Evolutionary conservation across 64 coral and sea anemone species (phyloP).

Genomic region (Catalaphyllia jardinei): DNA sequence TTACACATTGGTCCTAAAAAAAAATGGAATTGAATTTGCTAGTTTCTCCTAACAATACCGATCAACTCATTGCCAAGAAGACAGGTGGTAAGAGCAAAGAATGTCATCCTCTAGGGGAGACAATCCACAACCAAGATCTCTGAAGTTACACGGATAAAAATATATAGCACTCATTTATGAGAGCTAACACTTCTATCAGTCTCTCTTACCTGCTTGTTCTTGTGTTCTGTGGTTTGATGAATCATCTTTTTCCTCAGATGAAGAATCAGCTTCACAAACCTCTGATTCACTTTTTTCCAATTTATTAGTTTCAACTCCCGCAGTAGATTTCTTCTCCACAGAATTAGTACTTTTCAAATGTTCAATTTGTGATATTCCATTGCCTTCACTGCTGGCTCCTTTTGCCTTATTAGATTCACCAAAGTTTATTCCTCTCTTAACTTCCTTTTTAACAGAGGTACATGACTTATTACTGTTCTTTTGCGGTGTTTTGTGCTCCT

Average conservation of each 20-base stretch:
- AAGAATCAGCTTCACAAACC: neutral
- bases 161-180: neutral
- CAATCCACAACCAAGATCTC: neutral
- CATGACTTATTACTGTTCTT: constrained; percentile 22
- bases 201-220: constrained; percentile 15
- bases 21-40: neutral
- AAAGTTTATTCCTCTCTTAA: constrained; percentile 32
- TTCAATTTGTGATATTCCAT: neutral
- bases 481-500: constrained; percentile 43
- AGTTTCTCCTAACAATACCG: no score
- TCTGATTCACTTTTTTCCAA: neutral
- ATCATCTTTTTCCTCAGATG: neutral
- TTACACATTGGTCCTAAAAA: constrained; percentile 69
- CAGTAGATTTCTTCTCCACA: neutral
- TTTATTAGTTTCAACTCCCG: neutral
- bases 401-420: neutral
- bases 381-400: neutral
- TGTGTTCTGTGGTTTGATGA: constrained; percentile 12
- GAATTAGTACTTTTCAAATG: constrained; percentile 10
- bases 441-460: neutral
- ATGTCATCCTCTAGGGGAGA: no score
- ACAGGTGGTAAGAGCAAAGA: no score
- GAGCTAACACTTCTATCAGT: neutral
- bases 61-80: no score
- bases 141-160: neutral